phyloP scores from a whole-genome alignment of 2,888 invertebrate genomes.

The Aphidius colemani region DNA sequence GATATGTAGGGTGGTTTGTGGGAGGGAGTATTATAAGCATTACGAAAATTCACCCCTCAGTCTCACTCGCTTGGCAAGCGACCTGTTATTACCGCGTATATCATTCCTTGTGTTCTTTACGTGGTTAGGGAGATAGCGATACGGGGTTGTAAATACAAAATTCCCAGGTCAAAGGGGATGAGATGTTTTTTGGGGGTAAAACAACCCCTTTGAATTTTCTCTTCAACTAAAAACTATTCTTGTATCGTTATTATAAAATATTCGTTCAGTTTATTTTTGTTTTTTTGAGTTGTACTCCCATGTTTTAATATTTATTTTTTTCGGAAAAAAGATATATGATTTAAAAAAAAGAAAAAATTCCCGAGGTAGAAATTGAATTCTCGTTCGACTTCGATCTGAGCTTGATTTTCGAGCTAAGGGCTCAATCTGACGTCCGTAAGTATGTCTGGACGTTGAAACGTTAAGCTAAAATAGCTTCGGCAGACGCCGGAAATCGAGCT shows the following conservation, averaged over 20 bases:
- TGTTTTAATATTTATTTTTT: background rate
- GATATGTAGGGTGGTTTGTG: slow-evolving; percentile 27
- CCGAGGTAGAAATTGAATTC: too few species aligned
- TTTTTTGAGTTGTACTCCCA: slow-evolving; percentile 7
- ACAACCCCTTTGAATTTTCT: background rate
- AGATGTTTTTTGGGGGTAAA: slow-evolving; percentile 30
- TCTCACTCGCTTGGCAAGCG: slow-evolving; percentile 41
- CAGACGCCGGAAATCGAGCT: too few species aligned
- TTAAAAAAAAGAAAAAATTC: too few species aligned
- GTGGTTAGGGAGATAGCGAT: slow-evolving; percentile 37
- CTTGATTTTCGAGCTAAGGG: too few species aligned
- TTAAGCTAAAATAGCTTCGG: too few species aligned
- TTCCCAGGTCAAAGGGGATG: slow-evolving; percentile 35
- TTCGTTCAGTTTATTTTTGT: background rate
- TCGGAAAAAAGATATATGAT: background rate
- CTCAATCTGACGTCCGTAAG: too few species aligned
- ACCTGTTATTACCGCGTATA: slow-evolving; percentile 55
- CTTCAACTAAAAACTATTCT: slow-evolving; percentile 28
- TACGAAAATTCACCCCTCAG: slow-evolving; percentile 51
- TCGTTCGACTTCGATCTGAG: too few species aligned
- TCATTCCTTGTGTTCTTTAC: slow-evolving; percentile 51
- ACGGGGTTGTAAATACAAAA: slow-evolving; percentile 49
- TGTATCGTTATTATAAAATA: slow-evolving; percentile 31
- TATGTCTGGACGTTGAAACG: too few species aligned
- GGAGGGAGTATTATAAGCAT: slow-evolving; percentile 48